Conservation (phyloP, 1,140 invertebrate species). For the Linepithema humile region DNA sequence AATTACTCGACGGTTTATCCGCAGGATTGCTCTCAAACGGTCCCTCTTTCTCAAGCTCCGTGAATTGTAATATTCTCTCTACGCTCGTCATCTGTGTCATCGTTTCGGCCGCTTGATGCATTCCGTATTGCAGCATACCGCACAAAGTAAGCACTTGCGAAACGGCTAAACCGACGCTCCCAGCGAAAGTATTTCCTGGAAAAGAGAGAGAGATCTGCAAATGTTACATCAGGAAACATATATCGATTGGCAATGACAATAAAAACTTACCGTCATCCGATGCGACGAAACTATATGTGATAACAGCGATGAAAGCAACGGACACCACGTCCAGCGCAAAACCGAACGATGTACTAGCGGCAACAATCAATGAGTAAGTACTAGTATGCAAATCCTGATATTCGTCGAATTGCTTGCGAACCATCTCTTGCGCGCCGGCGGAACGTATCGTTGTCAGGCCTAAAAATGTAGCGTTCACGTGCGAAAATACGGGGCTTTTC, state of each 20-base stretch:
- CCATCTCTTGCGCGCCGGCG: conserved; percentile 87
- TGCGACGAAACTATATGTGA: conserved; percentile 90
- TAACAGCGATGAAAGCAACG: conserved; percentile 87
- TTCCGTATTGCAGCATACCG: conserved; percentile 94
- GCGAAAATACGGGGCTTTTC: conserved; percentile 91
- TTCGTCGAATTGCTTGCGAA: conserved; percentile 90
- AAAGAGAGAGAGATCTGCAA: neutral
- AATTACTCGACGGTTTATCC: conserved; percentile 86
- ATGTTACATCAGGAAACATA: neutral
- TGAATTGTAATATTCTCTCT: conserved; percentile 92
- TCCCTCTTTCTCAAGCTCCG: conserved; percentile 87
- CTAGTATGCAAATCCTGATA: conserved; percentile 87
- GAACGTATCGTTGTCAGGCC: conserved; percentile 93
- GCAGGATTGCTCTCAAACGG: conserved; percentile 79
- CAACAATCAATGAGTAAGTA: conserved; percentile 89
- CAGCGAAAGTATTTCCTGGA: conserved; percentile 72
- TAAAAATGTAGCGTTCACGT: conserved; percentile 90
- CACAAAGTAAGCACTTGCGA: conserved; percentile 86
- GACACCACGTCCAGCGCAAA: conserved; percentile 92
- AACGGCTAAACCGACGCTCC: conserved; percentile 80
- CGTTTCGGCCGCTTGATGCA: conserved; percentile 92
- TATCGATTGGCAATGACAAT: neutral
- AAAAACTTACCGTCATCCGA: conserved; percentile 83
- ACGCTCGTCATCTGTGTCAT: conserved; percentile 95
- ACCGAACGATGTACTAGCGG: conserved; percentile 91